Evolutionary conservation across 2,113 vertebrate species (phyloP).

Genomic region (Herpetotheres cachinnans): DNA sequence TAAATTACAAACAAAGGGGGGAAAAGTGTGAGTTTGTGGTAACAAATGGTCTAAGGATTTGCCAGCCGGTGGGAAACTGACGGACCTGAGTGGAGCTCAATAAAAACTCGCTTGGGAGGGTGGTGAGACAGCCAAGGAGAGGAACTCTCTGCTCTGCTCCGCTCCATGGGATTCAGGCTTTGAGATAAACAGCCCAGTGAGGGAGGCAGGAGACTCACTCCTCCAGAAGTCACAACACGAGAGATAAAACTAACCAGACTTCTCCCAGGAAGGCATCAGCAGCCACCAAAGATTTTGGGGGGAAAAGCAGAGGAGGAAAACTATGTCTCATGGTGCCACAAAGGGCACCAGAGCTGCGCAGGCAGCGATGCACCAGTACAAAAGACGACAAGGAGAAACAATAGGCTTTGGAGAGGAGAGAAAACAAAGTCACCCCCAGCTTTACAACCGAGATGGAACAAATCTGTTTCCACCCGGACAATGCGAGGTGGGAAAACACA

Average conservation of each 20-base stretch:
- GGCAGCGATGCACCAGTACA: fast-evolving
- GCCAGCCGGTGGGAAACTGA: fast-evolving
- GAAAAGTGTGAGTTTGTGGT: fast-evolving
- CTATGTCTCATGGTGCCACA: neutral
- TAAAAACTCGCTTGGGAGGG: neutral
- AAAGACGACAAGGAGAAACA: neutral
- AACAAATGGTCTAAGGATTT: fast-evolving
- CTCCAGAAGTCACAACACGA: fast-evolving
- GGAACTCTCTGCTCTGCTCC: neutral
- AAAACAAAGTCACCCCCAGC: neutral
- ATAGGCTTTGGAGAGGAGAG: no score
- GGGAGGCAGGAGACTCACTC: neutral
- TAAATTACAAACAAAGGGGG: no score
- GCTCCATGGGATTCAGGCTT: no score
- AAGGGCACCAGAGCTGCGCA: no score
- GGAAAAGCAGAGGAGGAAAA: neutral
- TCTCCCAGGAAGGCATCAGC: neutral
- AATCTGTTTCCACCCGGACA: no score
- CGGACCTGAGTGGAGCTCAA: neutral
- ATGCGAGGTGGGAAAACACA: fast-evolving
- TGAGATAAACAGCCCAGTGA: neutral
- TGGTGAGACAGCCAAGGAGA: neutral
- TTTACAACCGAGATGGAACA: no score
- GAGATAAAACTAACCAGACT: neutral
- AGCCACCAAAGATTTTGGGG: neutral